phyloP scores from a whole-genome alignment of 2,888 invertebrate genomes.

The Tanaodytes sp. region DNA sequence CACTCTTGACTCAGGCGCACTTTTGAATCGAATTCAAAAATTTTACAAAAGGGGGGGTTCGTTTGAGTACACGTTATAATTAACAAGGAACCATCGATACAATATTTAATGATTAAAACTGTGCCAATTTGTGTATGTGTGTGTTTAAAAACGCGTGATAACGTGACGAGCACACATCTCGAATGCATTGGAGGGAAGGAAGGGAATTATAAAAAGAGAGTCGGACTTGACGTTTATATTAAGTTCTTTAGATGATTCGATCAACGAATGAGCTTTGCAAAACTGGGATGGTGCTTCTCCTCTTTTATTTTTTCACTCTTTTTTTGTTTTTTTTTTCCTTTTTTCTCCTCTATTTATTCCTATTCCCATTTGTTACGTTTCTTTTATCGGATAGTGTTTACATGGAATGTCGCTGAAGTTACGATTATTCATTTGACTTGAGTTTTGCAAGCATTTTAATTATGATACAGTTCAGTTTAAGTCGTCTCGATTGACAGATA shows the following conservation, averaged over 20 bases:
- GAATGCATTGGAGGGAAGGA: conserved; percentile 58
- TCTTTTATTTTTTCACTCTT: conserved; percentile 7
- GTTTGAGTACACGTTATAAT: conserved; percentile 65
- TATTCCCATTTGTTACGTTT: too few relatives aligned
- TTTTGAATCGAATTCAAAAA: conserved; percentile 63
- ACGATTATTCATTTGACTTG: conserved; percentile 23
- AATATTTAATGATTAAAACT: conserved; percentile 68
- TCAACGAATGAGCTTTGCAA: conserved; percentile 33
- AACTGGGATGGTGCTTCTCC: conserved; percentile 29
- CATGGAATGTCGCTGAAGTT: conserved; percentile 39
- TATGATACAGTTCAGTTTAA: conserved; percentile 19
- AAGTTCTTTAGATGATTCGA: conserved; percentile 28
- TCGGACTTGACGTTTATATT: conserved; percentile 8
- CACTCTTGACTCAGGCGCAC: conserved; percentile 47
- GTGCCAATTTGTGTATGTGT: conserved; percentile 67
- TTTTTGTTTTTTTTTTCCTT: conserved; percentile 16
- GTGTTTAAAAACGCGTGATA: conserved; percentile 61
- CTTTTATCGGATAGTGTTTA: conserved; percentile 30
- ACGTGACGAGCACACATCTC: conserved; percentile 63
- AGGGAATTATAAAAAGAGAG: conserved; percentile 33
- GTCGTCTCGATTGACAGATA: neutral
- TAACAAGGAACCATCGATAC: conserved; percentile 71
- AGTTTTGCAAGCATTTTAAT: conserved; percentile 3
- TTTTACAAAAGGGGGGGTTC: conserved; percentile 65
- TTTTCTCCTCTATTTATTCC: conserved; percentile 3